Evolutionary conservation across 1,140 invertebrate genomes (phyloP).

Genomic region (Doryteuthis pealeii): DNA sequence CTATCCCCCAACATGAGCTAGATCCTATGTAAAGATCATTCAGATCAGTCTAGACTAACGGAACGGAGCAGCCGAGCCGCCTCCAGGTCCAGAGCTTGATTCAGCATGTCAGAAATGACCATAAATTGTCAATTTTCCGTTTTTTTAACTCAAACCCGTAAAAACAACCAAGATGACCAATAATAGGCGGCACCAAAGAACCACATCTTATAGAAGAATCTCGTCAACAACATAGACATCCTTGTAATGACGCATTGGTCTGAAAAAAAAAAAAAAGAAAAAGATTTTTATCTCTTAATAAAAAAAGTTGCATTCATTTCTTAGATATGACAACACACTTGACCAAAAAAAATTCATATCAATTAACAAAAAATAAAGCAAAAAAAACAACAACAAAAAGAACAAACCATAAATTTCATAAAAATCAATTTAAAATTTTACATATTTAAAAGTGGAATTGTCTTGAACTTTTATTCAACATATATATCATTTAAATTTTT

Average conservation of each 20-base stretch:
- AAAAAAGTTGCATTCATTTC: too few species aligned
- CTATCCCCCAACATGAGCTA: neutral
- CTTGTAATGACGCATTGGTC: slow-evolving; percentile 58
- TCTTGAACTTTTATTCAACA: too few species aligned
- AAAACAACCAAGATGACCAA: slow-evolving; percentile 58
- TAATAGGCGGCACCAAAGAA: slow-evolving; percentile 62
- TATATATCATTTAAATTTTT: too few species aligned
- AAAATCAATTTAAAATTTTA: too few species aligned
- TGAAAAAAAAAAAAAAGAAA: slow-evolving; percentile 24
- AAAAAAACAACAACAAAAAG: too few species aligned
- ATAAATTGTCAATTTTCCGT: neutral
- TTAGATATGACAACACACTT: too few species aligned
- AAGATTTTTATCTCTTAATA: too few species aligned
- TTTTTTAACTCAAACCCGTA: slow-evolving; percentile 46
- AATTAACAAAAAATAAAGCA: too few species aligned
- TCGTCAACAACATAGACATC: slow-evolving; percentile 53
- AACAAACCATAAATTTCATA: too few species aligned
- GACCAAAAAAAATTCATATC: too few species aligned
- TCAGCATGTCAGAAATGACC: neutral
- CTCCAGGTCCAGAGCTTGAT: too few species aligned
- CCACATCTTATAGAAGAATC: slow-evolving; percentile 62
- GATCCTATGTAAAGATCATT: neutral
- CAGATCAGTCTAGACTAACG: neutral
- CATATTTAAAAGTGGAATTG: too few species aligned
- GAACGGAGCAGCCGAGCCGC: neutral